Evolutionary conservation across 2,797 vertebrate genomes (phyloP).

Genomic region (Periparus ater): DNA sequence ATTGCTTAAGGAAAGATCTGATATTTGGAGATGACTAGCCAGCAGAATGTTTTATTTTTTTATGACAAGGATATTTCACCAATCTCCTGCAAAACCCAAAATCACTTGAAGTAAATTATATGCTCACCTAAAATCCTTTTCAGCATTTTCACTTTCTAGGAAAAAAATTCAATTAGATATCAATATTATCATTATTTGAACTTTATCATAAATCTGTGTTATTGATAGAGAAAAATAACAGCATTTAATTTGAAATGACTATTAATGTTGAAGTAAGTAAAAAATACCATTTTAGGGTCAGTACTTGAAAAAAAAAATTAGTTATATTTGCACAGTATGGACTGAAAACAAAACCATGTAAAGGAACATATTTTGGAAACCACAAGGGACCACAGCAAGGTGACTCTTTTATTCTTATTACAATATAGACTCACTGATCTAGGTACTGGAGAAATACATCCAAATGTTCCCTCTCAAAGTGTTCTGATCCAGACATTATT

Average conservation of each 20-base stretch:
- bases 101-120: not conserved
- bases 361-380: not conserved
- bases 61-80: not conserved
- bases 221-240: not conserved
- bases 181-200: not conserved
- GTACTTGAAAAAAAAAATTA: not conserved
- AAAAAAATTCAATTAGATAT: not conserved
- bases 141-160: not conserved
- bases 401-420: not conserved
- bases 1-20: not conserved
- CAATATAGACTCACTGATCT: not conserved
- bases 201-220: not conserved
- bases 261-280: not conserved
- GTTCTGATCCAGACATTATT: not conserved
- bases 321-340: not conserved
- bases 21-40: not conserved
- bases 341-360: not conserved
- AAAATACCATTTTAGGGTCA: not conserved
- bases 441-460: not conserved
- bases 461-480: not conserved
- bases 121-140: not conserved
- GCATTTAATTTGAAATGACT: not conserved
- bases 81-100: not conserved
- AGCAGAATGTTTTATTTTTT: not conserved
- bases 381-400: not conserved